phyloP scores from a whole-genome alignment of 2,113 vertebrate species.

The Gavia stellata region DNA sequence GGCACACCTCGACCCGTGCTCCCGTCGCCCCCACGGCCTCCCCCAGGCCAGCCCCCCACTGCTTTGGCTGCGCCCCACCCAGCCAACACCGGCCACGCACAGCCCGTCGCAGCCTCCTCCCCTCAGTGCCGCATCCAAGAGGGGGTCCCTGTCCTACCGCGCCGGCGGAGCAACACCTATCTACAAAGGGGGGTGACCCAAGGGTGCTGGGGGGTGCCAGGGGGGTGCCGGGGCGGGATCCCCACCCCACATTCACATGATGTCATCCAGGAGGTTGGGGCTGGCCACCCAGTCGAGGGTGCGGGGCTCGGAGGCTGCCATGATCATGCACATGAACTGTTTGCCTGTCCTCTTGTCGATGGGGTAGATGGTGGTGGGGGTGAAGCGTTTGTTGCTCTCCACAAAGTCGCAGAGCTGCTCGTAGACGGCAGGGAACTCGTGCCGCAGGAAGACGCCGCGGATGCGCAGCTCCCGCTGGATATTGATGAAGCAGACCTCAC shows the following conservation, averaged over 20 bases:
- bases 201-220: not conserved
- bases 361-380: slow-evolving; percentile 95
- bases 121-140: not conserved
- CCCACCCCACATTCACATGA: slow-evolving; percentile 77
- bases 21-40: rapidly evolving
- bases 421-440: slow-evolving; percentile 91
- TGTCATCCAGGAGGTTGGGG: slow-evolving; percentile 91
- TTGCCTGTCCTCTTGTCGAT: slow-evolving; percentile 94
- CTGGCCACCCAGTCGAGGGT: slow-evolving; percentile 96
- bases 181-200: slow-evolving; percentile 66
- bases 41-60: rapidly evolving
- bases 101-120: not conserved
- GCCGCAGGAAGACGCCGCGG: slow-evolving; percentile 93
- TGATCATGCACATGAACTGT: slow-evolving; percentile 99
- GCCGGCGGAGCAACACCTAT: slow-evolving; percentile 71
- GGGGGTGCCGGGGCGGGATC: not conserved
- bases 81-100: rapidly evolving
- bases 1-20: not conserved
- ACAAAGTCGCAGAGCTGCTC: slow-evolving; percentile 95
- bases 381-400: slow-evolving; percentile 92
- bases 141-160: not conserved
- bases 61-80: not conserved
- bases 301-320: slow-evolving; percentile 95
- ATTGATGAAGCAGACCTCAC: slow-evolving; percentile 95
- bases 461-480: slow-evolving; percentile 94